Percentiles rank a stretch among this genome's conserved stretches.
These are phyloP conservation scores for Mus caroli DNA, from an alignment of 2,797 vertebrate genomes.

Conservation along the genomic window DNA sequence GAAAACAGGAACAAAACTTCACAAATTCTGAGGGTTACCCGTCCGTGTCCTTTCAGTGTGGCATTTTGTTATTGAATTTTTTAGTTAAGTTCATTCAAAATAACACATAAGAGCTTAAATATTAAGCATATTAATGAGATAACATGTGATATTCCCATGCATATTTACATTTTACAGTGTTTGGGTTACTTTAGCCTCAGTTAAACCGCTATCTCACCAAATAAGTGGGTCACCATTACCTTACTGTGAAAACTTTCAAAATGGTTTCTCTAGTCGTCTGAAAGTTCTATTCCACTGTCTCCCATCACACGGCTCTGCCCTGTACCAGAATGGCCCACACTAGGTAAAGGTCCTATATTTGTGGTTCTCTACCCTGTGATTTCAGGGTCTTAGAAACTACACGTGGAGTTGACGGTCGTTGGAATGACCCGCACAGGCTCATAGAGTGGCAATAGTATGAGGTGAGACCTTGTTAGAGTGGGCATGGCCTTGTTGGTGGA, in stretches of 20 bases:
- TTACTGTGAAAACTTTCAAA: background rate
- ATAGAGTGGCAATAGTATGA: background rate
- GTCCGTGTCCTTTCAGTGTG: background rate
- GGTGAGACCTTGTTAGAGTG: background rate
- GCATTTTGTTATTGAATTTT: background rate
- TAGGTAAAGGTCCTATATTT: background rate
- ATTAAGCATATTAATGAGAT: background rate
- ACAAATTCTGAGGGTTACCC: background rate
- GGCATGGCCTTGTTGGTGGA: background rate
- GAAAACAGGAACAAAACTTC: background rate
- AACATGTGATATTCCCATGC: background rate
- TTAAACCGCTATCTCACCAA: background rate
- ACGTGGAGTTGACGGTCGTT: background rate
- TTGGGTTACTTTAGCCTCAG: background rate
- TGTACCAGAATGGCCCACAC: background rate
- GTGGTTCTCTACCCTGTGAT: no score
- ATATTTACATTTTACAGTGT: background rate
- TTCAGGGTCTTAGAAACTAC: conserved; percentile 2
- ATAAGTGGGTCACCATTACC: background rate
- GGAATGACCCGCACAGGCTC: background rate
- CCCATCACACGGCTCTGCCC: background rate
- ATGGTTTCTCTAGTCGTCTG: background rate
- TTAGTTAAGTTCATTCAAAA: background rate
- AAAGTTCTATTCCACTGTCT: background rate
- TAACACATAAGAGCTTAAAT: background rate